These are phyloP conservation scores for Mesodorylaimus sp. DNA, from an alignment of 2,888 invertebrate genomes.

Conservation along the genomic window DNA sequence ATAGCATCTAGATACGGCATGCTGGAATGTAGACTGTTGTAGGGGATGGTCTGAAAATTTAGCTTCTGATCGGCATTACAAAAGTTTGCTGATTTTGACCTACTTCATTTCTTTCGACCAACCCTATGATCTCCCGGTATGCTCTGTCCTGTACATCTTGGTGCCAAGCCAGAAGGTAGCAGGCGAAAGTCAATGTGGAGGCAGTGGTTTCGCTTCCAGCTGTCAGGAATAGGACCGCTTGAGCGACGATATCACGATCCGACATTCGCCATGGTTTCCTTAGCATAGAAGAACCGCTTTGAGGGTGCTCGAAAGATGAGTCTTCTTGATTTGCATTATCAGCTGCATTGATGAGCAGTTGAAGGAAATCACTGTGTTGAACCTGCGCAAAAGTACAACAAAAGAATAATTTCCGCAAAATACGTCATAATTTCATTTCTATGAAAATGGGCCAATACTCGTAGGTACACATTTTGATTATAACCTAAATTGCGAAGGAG, in stretches of 20 bases:
- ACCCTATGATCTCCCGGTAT: slow-evolving; percentile 11
- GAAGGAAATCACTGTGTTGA: background rate
- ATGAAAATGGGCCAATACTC: no score
- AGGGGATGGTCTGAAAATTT: background rate
- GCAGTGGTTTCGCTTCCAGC: slow-evolving; percentile 24
- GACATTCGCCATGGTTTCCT: background rate
- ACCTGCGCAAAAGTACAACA: background rate
- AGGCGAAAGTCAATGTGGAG: slow-evolving; percentile 15
- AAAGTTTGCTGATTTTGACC: no score
- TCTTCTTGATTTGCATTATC: background rate
- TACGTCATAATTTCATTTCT: no score
- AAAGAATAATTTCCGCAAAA: background rate
- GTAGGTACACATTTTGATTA: no score
- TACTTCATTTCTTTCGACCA: background rate
- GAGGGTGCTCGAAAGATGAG: background rate
- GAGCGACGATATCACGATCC: slow-evolving; percentile 17
- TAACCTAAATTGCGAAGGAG: no score
- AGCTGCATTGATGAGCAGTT: slow-evolving; percentile 7
- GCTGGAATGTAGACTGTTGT: background rate
- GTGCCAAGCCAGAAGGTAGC: slow-evolving; percentile 17
- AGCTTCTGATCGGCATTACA: no score
- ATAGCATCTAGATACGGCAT: background rate
- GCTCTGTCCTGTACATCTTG: slow-evolving; percentile 18
- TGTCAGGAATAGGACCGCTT: slow-evolving; percentile 20
- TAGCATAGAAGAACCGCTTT: background rate